Evolutionary conservation across 2,113 vertebrate genomes (phyloP).

Genomic region (Axis porcinus): DNA sequence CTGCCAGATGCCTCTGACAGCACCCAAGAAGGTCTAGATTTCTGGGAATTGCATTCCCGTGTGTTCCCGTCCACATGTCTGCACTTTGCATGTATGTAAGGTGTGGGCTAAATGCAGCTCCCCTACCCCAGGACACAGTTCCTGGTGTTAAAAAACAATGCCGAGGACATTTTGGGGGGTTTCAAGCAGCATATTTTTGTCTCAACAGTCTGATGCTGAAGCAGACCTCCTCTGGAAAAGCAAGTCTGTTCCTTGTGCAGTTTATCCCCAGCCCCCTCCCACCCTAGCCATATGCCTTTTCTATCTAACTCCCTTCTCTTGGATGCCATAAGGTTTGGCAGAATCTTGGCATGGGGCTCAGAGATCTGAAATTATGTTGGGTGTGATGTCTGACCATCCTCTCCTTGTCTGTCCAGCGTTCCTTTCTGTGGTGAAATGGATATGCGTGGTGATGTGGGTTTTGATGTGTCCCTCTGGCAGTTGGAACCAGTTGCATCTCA

Average conservation of each 20-base stretch:
- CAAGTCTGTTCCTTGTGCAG: constrained; percentile 58
- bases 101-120: background rate
- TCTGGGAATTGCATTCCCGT: background rate
- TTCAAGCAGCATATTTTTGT: constrained; percentile 57
- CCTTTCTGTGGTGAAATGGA: background rate
- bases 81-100: background rate
- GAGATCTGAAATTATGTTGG: constrained; percentile 58
- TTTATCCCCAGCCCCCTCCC: constrained; percentile 53
- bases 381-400: constrained; percentile 57
- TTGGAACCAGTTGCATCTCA: background rate
- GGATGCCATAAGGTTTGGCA: constrained; percentile 71
- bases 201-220: constrained; percentile 57
- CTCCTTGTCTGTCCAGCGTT: constrained; percentile 30
- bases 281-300: constrained; percentile 68
- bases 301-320: constrained; percentile 58
- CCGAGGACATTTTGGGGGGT: background rate
- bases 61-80: background rate
- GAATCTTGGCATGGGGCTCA: constrained; percentile 69
- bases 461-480: background rate
- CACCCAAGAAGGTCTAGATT: constrained; percentile 33
- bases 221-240: constrained; percentile 70
- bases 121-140: background rate
- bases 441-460: background rate
- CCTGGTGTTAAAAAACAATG: constrained; percentile 8
- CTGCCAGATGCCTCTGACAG: constrained; percentile 70